Conservation (phyloP, 2,888 invertebrate species). For the Augiades crinisus region DNA sequence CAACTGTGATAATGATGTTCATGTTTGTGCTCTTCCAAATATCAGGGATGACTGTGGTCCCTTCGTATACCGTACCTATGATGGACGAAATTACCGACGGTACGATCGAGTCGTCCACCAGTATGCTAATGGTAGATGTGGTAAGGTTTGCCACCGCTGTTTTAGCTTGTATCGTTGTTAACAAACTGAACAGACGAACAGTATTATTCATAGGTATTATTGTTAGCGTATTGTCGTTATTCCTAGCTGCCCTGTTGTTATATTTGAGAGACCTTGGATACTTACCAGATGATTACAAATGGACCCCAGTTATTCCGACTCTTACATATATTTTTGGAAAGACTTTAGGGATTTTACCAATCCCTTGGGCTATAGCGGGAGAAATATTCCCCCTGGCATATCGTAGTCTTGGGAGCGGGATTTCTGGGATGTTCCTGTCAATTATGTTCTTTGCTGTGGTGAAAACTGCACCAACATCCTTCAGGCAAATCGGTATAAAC, state of each 20-base stretch:
- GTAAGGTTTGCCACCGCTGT: constrained; percentile 83
- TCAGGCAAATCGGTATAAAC: constrained; percentile 73
- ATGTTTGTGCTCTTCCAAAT: constrained; percentile 86
- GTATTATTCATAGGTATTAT: constrained; percentile 82
- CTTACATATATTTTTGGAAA: constrained; percentile 81
- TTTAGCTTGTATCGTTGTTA: constrained; percentile 82
- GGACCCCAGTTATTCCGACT: constrained; percentile 73
- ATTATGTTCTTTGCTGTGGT: constrained; percentile 84
- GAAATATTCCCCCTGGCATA: constrained; percentile 84
- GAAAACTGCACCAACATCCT: constrained; percentile 83
- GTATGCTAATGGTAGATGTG: constrained; percentile 84
- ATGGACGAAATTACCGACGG: constrained; percentile 81
- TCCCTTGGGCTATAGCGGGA: constrained; percentile 88
- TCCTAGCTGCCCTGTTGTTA: constrained; percentile 68
- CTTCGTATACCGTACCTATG: constrained; percentile 85
- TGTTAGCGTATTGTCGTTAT: constrained; percentile 80
- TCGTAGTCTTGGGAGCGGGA: constrained; percentile 84
- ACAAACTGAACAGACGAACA: constrained; percentile 81
- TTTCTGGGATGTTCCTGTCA: constrained; percentile 83
- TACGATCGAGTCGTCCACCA: constrained; percentile 81
- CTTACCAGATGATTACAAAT: constrained; percentile 55
- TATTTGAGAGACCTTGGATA: constrained; percentile 59
- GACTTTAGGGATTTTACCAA: constrained; percentile 81
- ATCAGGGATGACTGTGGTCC: constrained; percentile 86
- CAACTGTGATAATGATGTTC: constrained; percentile 82